These are phyloP conservation scores for Philypnodon macrostomus DNA, from an alignment of 2,797 vertebrate species.

Conservation along the genomic window DNA sequence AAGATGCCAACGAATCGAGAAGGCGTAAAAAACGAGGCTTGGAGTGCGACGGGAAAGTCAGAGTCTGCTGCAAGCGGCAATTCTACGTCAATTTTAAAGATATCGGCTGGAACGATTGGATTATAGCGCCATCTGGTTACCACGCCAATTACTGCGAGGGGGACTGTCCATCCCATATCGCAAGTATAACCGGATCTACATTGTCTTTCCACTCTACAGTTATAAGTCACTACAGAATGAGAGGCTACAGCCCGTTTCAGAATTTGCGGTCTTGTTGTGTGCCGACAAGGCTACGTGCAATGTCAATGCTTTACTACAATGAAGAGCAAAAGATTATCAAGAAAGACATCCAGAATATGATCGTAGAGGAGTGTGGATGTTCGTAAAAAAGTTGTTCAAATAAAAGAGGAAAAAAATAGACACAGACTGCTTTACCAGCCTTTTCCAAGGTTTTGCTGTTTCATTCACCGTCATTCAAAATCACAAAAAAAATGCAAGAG, in stretches of 20 bases:
- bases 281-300: slow-evolving; percentile 92
- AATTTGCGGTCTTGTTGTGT: slow-evolving; percentile 95
- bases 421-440: too few relatives aligned
- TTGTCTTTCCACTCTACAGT: slow-evolving; percentile 97
- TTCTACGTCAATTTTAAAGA: slow-evolving; percentile 98
- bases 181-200: slow-evolving; percentile 88
- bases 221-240: slow-evolving; percentile 96
- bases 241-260: slow-evolving; percentile 92
- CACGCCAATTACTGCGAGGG: slow-evolving; percentile 98
- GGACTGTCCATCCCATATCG: slow-evolving; percentile 92
- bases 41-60: slow-evolving; percentile 95
- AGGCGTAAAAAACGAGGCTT: slow-evolving; percentile 86
- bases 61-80: slow-evolving; percentile 95
- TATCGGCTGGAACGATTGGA: slow-evolving; percentile 99
- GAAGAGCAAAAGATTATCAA: slow-evolving; percentile 98
- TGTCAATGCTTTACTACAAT: slow-evolving; percentile 99
- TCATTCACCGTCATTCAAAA: too few relatives aligned
- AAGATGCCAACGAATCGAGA: slow-evolving; percentile 77
- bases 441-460: too few relatives aligned
- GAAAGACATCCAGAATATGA: slow-evolving; percentile 98
- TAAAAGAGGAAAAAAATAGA: too few relatives aligned
- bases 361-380: slow-evolving; percentile 98
- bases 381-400: slow-evolving; percentile 80
- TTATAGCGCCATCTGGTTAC: slow-evolving; percentile 94
- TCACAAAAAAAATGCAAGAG: too few relatives aligned